Conservation (phyloP, 2,113 vertebrate genomes). For the Salminus brasiliensis region DNA sequence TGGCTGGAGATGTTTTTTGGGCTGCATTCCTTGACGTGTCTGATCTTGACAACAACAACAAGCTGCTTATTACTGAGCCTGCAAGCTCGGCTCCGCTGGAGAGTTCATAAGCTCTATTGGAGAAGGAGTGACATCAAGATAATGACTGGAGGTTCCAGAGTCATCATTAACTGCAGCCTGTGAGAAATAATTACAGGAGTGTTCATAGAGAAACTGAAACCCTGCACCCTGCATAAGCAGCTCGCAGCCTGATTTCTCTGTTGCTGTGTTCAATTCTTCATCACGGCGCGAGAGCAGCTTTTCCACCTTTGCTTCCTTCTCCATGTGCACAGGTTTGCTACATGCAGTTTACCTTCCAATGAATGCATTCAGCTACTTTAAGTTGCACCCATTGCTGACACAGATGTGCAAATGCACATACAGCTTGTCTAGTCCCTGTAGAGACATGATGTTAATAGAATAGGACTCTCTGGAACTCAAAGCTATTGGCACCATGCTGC, state of each 20-base stretch:
- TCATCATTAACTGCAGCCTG: neutral
- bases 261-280: neutral
- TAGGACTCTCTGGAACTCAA: too few species aligned
- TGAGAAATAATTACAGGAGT: neutral
- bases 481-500: too few species aligned
- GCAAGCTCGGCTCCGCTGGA: neutral
- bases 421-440: too few species aligned
- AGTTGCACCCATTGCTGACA: too few species aligned
- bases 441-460: too few species aligned
- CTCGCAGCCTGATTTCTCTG: neutral
- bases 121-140: neutral
- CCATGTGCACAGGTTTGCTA: too few species aligned
- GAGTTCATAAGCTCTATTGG: neutral
- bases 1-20: constrained; percentile 40
- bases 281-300: neutral
- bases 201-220: neutral
- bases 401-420: too few species aligned
- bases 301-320: neutral
- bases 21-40: constrained; percentile 72
- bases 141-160: neutral
- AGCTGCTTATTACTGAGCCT: constrained; percentile 12
- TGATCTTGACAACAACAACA: constrained; percentile 65
- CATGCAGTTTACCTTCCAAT: too few species aligned
- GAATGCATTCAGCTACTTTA: too few species aligned
- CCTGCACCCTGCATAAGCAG: neutral